Evolutionary conservation across 2,888 invertebrate genomes (phyloP).

Genomic region (Amblyteles armatorius): DNA sequence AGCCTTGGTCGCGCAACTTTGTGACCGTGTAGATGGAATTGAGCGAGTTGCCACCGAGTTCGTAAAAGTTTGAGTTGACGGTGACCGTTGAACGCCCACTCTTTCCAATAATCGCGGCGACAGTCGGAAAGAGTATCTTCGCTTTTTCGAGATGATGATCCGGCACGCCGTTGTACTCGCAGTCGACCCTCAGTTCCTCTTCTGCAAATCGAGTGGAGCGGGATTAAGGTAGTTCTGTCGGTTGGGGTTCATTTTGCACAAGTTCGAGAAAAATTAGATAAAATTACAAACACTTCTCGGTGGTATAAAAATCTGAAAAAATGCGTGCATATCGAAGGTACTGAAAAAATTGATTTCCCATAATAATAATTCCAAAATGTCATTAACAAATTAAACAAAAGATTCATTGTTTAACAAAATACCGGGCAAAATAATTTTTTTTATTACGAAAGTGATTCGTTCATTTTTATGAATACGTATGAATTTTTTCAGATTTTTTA

Average conservation of each 20-base stretch:
- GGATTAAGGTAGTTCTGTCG: not conserved
- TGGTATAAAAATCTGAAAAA: too few relatives aligned
- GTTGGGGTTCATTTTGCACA: too few relatives aligned
- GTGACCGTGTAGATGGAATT: constrained; percentile 94
- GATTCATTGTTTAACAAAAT: too few relatives aligned
- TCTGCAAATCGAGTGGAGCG: constrained; percentile 83
- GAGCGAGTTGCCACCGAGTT: constrained; percentile 94
- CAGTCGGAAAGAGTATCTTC: constrained; percentile 90
- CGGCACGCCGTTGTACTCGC: constrained; percentile 89
- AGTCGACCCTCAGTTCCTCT: constrained; percentile 86
- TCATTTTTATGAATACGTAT: too few relatives aligned
- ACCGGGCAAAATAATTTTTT: too few relatives aligned
- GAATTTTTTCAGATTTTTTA: too few relatives aligned
- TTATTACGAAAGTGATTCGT: too few relatives aligned
- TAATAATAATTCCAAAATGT: too few relatives aligned
- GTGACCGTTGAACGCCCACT: constrained; percentile 88
- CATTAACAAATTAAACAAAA: too few relatives aligned
- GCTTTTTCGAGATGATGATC: constrained; percentile 88
- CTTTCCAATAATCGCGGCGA: constrained; percentile 90
- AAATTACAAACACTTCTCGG: not conserved
- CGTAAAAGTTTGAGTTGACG: constrained; percentile 91
- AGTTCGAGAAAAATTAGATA: not conserved
- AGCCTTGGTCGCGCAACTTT: constrained; percentile 91
- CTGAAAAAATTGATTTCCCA: too few relatives aligned
- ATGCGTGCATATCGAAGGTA: too few relatives aligned